phyloP scores from a whole-genome alignment of 37 sponge, comb jelly and placozoan genomes.

The Haliclona indistincta region DNA sequence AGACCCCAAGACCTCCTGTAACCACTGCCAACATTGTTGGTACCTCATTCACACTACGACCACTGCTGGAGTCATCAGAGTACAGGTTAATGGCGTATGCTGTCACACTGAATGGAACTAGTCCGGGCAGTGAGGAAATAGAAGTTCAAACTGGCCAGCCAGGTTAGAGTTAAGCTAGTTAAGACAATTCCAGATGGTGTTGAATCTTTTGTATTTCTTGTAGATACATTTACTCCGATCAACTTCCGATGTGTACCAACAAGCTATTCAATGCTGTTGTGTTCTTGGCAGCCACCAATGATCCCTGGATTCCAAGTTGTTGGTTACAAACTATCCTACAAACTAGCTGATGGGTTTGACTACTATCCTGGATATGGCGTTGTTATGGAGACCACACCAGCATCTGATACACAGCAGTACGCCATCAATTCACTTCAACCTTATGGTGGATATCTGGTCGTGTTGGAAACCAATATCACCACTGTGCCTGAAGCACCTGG shows the following conservation, averaged over 20 bases:
- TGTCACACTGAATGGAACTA: background rate
- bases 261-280: background rate
- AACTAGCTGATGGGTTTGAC: conserved; percentile 4
- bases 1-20: background rate
- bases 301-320: background rate
- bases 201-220: no score
- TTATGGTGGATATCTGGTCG: background rate
- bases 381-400: background rate
- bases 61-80: background rate
- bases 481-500: background rate
- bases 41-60: background rate
- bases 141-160: background rate
- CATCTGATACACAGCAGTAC: background rate
- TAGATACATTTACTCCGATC: background rate
- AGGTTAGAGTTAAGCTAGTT: background rate
- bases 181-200: no score
- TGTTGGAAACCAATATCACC: background rate
- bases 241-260: background rate
- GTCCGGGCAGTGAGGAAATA: background rate
- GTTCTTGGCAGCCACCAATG: conserved; percentile 2
- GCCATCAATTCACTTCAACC: background rate
- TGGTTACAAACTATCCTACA: background rate
- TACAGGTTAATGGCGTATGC: background rate
- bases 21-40: background rate
- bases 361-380: conserved; percentile 9